phyloP scores from a whole-genome alignment of 1,140 invertebrate genomes.

The Popillia japonica region DNA sequence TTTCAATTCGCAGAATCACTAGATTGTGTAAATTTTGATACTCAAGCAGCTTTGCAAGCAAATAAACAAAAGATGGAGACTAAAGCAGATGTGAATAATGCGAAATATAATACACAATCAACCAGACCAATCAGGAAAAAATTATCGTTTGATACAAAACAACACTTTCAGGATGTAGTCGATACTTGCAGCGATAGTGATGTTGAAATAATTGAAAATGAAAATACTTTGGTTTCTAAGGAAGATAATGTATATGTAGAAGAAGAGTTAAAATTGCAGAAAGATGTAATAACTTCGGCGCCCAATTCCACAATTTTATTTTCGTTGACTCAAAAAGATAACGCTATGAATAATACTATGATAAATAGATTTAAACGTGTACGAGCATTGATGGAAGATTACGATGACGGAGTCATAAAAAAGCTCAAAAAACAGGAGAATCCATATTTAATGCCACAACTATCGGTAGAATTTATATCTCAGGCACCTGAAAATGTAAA shows the following conservation, averaged over 20 bases:
- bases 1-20: constrained; percentile 9
- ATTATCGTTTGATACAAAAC: not conserved
- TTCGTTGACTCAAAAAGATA: not conserved
- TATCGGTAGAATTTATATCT: constrained; percentile 1
- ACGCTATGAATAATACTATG: not conserved
- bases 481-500: not conserved
- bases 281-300: too few species aligned
- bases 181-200: not conserved
- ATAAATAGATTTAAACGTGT: not conserved
- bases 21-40: not conserved
- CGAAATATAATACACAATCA: not conserved
- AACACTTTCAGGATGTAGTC: not conserved
- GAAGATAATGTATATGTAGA: not conserved
- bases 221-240: not conserved
- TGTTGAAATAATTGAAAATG: not conserved
- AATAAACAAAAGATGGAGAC: not conserved
- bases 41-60: not conserved
- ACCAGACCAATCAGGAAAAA: not conserved
- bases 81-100: not conserved
- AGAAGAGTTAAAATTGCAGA: not conserved
- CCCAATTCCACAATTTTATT: not conserved
- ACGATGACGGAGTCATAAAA: not conserved
- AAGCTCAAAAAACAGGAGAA: not conserved
- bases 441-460: constrained; percentile 11
- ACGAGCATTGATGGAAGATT: not conserved